Conservation (phyloP, 2,113 vertebrate genomes). For the Rhinichthys klamathensis region DNA sequence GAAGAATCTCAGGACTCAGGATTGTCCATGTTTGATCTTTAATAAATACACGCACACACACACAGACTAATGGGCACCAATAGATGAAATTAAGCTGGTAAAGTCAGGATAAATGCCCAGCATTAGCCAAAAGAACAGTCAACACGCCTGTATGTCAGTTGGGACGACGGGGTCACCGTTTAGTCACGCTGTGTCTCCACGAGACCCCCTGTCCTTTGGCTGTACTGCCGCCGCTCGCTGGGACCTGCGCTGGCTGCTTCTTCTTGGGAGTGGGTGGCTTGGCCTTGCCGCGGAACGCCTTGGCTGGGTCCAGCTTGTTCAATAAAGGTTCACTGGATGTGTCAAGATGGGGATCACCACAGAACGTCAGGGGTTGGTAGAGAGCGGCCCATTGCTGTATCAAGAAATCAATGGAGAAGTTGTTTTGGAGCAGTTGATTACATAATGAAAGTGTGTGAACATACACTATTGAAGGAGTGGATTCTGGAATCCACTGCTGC, state of each 20-base stretch:
- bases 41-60: not conserved
- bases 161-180: conserved; percentile 60
- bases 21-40: not conserved
- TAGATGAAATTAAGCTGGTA: not conserved
- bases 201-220: conserved; percentile 68
- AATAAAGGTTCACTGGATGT: conserved; percentile 76
- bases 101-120: not conserved
- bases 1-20: not conserved
- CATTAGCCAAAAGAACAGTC: not conserved
- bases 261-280: conserved; percentile 86
- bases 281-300: conserved; percentile 87
- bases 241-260: conserved; percentile 74
- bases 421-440: not conserved
- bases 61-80: not conserved
- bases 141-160: not conserved
- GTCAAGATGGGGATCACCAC: conserved; percentile 75
- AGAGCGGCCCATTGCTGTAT: conserved; percentile 95
- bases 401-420: conserved; percentile 39
- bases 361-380: conserved; percentile 90
- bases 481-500: too few species aligned
- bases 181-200: conserved; percentile 60
- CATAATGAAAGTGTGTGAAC: not conserved
- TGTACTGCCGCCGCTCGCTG: conserved; percentile 63
- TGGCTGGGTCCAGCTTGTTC: conserved; percentile 92
- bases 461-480: too few species aligned